Evolutionary conservation across 1,140 invertebrate genomes (phyloP).

Genomic region (Calliphora vicina): DNA sequence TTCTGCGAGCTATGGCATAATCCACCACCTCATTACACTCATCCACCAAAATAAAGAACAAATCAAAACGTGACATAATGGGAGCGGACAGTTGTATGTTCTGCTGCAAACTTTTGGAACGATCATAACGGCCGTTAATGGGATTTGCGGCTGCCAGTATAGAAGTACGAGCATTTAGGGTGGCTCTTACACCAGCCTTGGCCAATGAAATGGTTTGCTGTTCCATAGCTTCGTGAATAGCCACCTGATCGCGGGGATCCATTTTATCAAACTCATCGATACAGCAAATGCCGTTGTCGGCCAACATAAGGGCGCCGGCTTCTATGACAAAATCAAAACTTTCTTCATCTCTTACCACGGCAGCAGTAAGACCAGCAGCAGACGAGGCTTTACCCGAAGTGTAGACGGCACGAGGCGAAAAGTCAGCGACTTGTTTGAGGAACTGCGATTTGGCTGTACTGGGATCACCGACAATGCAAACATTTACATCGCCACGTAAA

Average conservation of each 20-base stretch:
- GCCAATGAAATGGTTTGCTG: constrained; percentile 99
- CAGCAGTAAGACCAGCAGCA: constrained; percentile 97
- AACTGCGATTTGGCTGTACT: constrained; percentile 99
- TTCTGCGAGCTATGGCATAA: constrained; percentile 95
- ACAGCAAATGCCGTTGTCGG: constrained; percentile 98
- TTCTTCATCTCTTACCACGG: constrained; percentile 97
- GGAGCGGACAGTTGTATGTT: constrained; percentile 94
- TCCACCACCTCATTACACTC: constrained; percentile 95
- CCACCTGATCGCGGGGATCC: constrained; percentile 97
- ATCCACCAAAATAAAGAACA: constrained; percentile 98
- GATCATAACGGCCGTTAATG: constrained; percentile 94
- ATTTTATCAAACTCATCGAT: constrained; percentile 99
- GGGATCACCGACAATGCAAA: constrained; percentile 98
- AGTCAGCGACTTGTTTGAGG: constrained; percentile 95
- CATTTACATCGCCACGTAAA: constrained; percentile 95
- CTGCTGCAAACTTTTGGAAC: constrained; percentile 92
- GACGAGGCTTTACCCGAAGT: constrained; percentile 98
- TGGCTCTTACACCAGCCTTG: constrained; percentile 97
- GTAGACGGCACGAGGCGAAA: constrained; percentile 95
- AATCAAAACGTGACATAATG: constrained; percentile 99
- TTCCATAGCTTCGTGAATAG: constrained; percentile 99
- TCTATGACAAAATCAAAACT: constrained; percentile 99
- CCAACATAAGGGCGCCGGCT: constrained; percentile 98
- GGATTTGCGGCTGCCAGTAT: constrained; percentile 99
- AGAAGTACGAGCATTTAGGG: constrained; percentile 96